Evolutionary conservation across 2,797 vertebrate species (phyloP).

Genomic region (Macrochelys suwanniensis): DNA sequence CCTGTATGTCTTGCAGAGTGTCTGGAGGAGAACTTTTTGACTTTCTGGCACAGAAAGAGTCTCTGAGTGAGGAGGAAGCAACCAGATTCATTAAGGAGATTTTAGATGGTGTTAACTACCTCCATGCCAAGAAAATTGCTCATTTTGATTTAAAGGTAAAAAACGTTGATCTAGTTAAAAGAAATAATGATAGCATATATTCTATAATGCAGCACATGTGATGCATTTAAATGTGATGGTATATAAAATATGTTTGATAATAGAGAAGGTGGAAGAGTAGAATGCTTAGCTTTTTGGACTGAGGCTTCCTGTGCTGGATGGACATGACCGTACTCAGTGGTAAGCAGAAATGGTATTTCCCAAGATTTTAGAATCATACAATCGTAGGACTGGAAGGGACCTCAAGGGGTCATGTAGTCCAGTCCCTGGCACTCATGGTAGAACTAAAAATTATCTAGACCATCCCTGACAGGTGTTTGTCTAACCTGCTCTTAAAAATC

Average conservation of each 20-base stretch:
- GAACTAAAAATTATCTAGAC: too few species aligned
- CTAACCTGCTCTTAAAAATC: too few species aligned
- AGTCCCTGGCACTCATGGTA: too few species aligned
- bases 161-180: neutral
- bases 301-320: neutral
- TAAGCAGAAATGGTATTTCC: neutral
- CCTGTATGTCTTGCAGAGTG: slow-evolving; percentile 82
- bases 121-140: slow-evolving; percentile 93
- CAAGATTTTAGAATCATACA: neutral
- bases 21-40: slow-evolving; percentile 95
- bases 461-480: too few species aligned
- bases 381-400: too few species aligned
- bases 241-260: neutral
- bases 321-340: neutral
- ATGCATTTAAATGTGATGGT: neutral
- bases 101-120: slow-evolving; percentile 93
- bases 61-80: slow-evolving; percentile 96
- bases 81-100: slow-evolving; percentile 98
- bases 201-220: neutral
- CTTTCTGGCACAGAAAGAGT: slow-evolving; percentile 95
- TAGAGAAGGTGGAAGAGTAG: neutral
- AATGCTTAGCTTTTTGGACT: neutral
- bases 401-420: too few species aligned
- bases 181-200: neutral
- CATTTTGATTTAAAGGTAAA: slow-evolving; percentile 98